Evolutionary conservation across 2,113 vertebrate genomes (phyloP).

Genomic region (Addax nasomaculatus): DNA sequence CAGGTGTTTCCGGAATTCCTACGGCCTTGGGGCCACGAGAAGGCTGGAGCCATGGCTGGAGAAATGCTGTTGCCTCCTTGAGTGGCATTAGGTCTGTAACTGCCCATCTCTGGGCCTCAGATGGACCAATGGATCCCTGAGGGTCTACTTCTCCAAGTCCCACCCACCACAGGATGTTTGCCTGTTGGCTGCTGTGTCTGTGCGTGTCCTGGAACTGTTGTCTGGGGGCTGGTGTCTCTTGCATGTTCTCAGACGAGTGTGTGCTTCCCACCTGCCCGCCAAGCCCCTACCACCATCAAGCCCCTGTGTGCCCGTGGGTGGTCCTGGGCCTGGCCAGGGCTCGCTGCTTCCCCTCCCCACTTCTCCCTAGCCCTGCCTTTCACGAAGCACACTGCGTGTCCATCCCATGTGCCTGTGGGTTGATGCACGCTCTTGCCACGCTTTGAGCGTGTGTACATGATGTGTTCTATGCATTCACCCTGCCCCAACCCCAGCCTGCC

Average conservation of each 20-base stretch:
- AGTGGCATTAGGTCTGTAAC: background rate
- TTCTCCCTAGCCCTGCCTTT: background rate
- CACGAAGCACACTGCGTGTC: constrained; percentile 62
- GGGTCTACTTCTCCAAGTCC: background rate
- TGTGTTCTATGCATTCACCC: constrained; percentile 62
- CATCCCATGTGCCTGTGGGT: constrained; percentile 53
- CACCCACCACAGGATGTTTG: background rate
- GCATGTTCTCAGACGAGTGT: constrained; percentile 49
- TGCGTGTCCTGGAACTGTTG: background rate
- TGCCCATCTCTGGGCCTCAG: background rate
- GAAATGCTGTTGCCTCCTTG: background rate
- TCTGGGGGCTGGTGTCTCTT: constrained; percentile 43
- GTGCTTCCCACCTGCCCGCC: background rate
- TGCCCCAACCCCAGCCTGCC: constrained; percentile 8
- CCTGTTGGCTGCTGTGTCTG: background rate
- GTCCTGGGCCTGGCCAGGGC: constrained; percentile 32
- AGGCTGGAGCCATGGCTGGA: background rate
- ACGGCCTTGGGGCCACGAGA: background rate
- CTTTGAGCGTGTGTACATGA: constrained; percentile 42
- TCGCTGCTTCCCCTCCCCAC: background rate
- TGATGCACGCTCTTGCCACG: background rate
- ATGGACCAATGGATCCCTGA: background rate
- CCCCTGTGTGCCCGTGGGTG: background rate
- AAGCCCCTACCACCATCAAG: background rate
- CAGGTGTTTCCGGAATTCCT: background rate